phyloP scores from a whole-genome alignment of 2,797 vertebrate species.

The Lepus townsendii region DNA sequence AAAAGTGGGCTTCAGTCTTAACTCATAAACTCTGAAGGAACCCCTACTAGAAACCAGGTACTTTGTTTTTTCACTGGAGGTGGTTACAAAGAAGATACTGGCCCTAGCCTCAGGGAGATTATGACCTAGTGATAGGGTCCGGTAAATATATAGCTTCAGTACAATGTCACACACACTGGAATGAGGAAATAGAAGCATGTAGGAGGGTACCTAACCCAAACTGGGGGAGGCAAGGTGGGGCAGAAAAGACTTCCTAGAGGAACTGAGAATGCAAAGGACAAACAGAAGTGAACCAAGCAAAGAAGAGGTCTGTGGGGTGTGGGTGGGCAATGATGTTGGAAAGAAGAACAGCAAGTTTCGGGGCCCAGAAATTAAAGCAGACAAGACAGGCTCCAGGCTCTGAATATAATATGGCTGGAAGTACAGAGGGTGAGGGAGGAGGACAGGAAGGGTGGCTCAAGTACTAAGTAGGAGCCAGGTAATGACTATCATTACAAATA shows the following conservation, averaged over 20 bases:
- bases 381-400: background rate
- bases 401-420: background rate
- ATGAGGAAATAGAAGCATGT: slow-evolving; percentile 56
- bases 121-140: background rate
- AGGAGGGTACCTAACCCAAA: slow-evolving; percentile 5
- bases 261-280: slow-evolving; percentile 48
- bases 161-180: background rate
- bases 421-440: background rate
- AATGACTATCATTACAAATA: background rate
- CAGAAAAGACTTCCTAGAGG: background rate
- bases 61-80: background rate
- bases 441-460: background rate
- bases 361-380: background rate
- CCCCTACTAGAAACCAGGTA: background rate
- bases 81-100: background rate
- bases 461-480: background rate
- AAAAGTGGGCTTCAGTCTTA: background rate
- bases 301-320: background rate
- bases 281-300: background rate
- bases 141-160: background rate
- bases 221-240: background rate
- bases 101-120: background rate
- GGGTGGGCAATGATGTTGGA: background rate
- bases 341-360: background rate
- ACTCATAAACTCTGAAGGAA: background rate